Evolutionary conservation across 2,888 invertebrate species (phyloP).

Genomic region (Lumbricus terrestris): DNA sequence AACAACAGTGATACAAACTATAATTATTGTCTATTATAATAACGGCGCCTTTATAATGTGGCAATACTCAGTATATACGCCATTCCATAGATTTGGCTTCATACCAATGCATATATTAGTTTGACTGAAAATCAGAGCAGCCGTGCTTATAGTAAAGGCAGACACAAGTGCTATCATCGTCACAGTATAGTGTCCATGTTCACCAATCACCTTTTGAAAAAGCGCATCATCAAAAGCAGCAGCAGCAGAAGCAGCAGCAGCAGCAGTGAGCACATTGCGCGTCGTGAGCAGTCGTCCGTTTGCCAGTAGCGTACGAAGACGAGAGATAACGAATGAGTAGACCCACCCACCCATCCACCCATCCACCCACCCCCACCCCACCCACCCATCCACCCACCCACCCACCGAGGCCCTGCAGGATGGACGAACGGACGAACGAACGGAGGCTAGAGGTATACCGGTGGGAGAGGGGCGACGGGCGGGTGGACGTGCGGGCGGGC

Average conservation of each 20-base stretch:
- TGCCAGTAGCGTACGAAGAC: not conserved
- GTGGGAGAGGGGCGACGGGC: not conserved
- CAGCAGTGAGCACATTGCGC: too few species aligned
- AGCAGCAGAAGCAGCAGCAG: too few species aligned
- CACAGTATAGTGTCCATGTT: not conserved
- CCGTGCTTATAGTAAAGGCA: not conserved
- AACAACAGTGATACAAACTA: too few species aligned
- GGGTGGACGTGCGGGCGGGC: not conserved
- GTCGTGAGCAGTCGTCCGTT: not conserved
- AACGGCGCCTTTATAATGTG: not conserved
- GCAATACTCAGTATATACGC: not conserved
- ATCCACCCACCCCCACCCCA: not conserved
- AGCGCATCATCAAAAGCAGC: not conserved
- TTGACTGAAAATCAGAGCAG: not conserved
- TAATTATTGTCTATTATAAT: too few species aligned
- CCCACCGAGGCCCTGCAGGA: not conserved
- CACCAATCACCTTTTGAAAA: not conserved
- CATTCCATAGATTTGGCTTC: not conserved
- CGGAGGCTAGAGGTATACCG: not conserved
- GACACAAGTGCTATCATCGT: not conserved
- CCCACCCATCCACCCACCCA: not conserved
- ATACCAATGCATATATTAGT: not conserved
- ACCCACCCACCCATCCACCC: not conserved
- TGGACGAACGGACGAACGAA: not conserved
- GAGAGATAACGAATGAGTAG: not conserved